Conservation (phyloP, 23 tunicate species). For the Aplidium turbinatum region DNA sequence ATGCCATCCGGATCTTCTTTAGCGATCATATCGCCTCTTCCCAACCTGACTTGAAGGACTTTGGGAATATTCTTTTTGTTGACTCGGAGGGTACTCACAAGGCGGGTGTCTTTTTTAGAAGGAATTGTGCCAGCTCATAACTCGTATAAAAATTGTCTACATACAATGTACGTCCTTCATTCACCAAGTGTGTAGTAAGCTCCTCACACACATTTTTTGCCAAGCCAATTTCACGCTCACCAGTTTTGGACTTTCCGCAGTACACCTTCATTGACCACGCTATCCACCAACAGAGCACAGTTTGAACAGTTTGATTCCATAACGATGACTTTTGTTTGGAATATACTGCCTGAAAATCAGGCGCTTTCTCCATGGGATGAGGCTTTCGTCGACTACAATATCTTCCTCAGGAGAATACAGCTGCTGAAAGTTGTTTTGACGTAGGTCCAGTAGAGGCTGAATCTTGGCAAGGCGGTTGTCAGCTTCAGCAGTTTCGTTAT, state of each 20-base stretch:
- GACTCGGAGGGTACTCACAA: no score
- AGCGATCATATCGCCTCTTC: no score
- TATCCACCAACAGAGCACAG: constrained; percentile 9
- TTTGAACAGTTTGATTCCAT: constrained; percentile 25
- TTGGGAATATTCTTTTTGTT: no score
- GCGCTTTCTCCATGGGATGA: constrained; percentile 11
- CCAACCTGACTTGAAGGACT: no score
- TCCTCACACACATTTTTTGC: constrained; percentile 7
- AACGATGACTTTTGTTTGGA: not conserved
- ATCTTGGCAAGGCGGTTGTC: not conserved
- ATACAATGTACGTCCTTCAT: constrained; percentile 13
- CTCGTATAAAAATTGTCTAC: constrained; percentile 16
- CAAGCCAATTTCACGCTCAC: constrained; percentile 13
- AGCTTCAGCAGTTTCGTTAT: constrained; percentile 1
- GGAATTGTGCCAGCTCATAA: not conserved
- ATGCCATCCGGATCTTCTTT: no score
- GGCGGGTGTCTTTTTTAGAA: constrained; percentile 1
- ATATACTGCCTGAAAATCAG: constrained; percentile 9
- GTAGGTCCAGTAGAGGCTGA: constrained; percentile 11
- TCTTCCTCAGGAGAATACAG: constrained; percentile 11
- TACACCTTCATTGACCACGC: not conserved
- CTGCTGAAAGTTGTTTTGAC: constrained; percentile 7
- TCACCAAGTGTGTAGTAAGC: not conserved
- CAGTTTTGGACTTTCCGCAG: not conserved
- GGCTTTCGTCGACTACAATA: constrained; percentile 8